Base-by-base conservation (phyloP, 2,113 vertebrate species). In the Calypte anna region DNA sequence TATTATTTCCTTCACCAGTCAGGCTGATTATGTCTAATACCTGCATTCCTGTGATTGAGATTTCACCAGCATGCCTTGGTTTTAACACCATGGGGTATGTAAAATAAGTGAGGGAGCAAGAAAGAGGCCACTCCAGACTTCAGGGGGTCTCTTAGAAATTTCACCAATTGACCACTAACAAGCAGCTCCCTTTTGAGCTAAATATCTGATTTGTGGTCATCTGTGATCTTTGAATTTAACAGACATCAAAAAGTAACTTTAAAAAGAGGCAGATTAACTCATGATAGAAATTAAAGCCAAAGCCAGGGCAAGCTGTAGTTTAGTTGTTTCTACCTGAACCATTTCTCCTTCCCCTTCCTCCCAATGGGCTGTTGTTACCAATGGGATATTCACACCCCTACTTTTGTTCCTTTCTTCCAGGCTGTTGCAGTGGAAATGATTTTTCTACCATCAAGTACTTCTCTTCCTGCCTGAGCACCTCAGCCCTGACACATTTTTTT, bases 81-180 rank as follows among this genome's bases (percentile, higher is more conserved):
- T 83, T 40, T 13, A 73, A 7, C 19, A 31, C 8, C 20, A 31
- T 2, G 24, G 24, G 18, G 10, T 51, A 43, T 6, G 14, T 17
- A 62, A 76, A 73, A 33, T 6, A 46, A 69, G 7, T 53, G 40
- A 82, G 31, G 9, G 15, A 91, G 14, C 7, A 23, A 21, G 12
- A 51, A 82, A 53, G 38, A 36, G 23, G 6, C 3, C 1, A 44
- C 5, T 4, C 14, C 11, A 54, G 31, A 24, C 6, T 38, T 70
- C 23, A n/a, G 14, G 30, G 58, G 8, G 24, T 75, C 31, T 64
- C 16, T 43, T 63, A 46, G 51, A 79, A 73, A 61, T 6, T n/a
- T 21, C 1, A n/a, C 23, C 3, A 1, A 58, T 25, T 61, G 27
- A 38, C 33, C 19, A 28, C 8, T 62, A n/a, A 38, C 0, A 0